These are phyloP conservation scores for Simalia tracyae DNA, from an alignment of 2,797 vertebrate species.

Conservation along the genomic window DNA sequence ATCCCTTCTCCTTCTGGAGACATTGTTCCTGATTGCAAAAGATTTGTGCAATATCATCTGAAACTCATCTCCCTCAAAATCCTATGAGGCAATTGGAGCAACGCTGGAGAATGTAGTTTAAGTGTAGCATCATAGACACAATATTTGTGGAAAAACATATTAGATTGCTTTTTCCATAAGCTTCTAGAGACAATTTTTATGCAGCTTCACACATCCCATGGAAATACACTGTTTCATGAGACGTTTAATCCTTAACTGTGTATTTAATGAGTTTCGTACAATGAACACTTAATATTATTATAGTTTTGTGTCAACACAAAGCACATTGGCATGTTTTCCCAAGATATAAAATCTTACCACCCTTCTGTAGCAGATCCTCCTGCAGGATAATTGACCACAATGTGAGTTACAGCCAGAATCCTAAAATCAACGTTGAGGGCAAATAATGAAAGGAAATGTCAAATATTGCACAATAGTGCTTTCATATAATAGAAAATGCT, in stretches of 20 bases:
- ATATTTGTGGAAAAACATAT: constrained; percentile 19
- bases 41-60: background rate
- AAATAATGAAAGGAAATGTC: constrained; percentile 45
- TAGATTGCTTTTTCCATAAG: constrained; percentile 26
- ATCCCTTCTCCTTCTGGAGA: background rate
- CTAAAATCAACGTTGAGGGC: constrained; percentile 37
- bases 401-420: constrained; percentile 38
- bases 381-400: constrained; percentile 34
- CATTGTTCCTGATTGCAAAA: constrained; percentile 2
- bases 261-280: constrained; percentile 36
- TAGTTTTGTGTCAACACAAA: constrained; percentile 41
- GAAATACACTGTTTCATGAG: constrained; percentile 24
- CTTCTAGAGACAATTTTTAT: constrained; percentile 19
- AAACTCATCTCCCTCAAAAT: background rate
- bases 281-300: constrained; percentile 41
- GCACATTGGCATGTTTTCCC: constrained; percentile 36
- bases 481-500: constrained; percentile 33
- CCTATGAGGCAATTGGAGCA: background rate
- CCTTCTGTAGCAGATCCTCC: constrained; percentile 12
- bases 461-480: constrained; percentile 36
- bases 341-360: constrained; percentile 36
- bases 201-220: constrained; percentile 21
- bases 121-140: background rate
- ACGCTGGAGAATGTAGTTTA: background rate
- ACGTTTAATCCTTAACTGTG: constrained; percentile 36